Percentiles rank a stretch among this genome's conserved stretches.
These are phyloP conservation scores for Heliconius eleuchia DNA, from an alignment of 1,140 invertebrate genomes.

Conservation along the genomic window DNA sequence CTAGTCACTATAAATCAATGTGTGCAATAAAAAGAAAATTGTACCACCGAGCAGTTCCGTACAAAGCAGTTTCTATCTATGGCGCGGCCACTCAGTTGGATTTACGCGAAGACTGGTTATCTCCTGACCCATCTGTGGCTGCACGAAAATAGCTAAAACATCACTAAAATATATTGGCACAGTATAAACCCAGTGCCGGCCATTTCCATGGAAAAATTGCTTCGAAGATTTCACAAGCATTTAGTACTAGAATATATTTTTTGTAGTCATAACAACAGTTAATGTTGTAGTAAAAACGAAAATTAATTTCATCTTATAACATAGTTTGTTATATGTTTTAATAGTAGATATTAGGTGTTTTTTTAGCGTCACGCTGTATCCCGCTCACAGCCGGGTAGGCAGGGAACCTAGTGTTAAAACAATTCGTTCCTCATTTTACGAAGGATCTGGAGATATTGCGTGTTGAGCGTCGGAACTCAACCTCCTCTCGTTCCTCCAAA, in stretches of 20 bases:
- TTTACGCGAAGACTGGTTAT: conserved; percentile 56
- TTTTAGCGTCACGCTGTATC: too few relatives aligned
- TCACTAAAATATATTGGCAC: conserved; percentile 34
- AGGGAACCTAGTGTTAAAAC: too few relatives aligned
- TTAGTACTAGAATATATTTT: neutral
- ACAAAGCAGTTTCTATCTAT: conserved; percentile 42
- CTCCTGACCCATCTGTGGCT: conserved; percentile 42
- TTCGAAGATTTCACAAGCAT: neutral
- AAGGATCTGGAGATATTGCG: too few relatives aligned
- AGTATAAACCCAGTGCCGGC: conserved; percentile 28
- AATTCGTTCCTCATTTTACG: too few relatives aligned
- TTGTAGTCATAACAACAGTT: neutral
- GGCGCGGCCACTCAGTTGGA: conserved; percentile 48
- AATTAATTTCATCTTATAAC: too few relatives aligned
- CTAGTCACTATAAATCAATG: conserved; percentile 59
- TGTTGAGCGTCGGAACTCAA: too few relatives aligned
- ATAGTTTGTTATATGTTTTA: too few relatives aligned
- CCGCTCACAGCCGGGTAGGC: too few relatives aligned
- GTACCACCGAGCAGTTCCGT: conserved; percentile 46
- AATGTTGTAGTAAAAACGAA: too few relatives aligned
- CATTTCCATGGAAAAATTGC: conserved; percentile 9
- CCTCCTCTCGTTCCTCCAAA: too few relatives aligned
- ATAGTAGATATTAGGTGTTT: too few relatives aligned
- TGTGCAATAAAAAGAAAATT: conserved; percentile 52
- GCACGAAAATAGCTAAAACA: conserved; percentile 39